Base-by-base conservation (phyloP, 2,888 invertebrate genomes). In the Oscheius sp. region DNA sequence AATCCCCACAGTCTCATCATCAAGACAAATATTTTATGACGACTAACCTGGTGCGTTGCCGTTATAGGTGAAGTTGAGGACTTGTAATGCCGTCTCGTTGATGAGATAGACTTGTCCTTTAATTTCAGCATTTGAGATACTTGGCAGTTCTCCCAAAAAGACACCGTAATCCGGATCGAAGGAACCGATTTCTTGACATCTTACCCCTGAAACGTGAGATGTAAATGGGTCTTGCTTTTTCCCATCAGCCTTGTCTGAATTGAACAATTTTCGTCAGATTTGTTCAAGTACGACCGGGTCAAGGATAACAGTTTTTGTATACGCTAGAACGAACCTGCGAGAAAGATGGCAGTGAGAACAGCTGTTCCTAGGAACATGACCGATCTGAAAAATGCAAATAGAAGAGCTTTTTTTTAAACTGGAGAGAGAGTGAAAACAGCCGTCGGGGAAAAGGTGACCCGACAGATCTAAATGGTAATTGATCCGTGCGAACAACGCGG, bases 11-110 rank as follows among this genome's bases (percentile, higher is more conserved):
- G 20, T 12, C 12, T 12, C 12, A 4, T 27, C 3, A 48, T n/a
- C 8, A 6, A 48, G 3, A 3, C 3, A 48, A 48, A 5, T 6
- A 27, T 5, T 12, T 20, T 48, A 25, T 2, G n/a, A 10, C 5
- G n/a, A 52, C 70, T 55, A 29, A 84, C 84, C 84, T 23, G 76
- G 76, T 23, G 75, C 80, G n/a, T 73, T 70, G 17, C 84, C 84
- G 42, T 76, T 79, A 71, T 82, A 87, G n/a, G 82, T 81, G 73
- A 87, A 86, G 64, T 84, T 82, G 69, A 84, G 76, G 48, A 87
- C 72, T 73, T 86, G 85, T 12, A 87, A 58, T 25, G 84, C 78
- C 10, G 83, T 83, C 15, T 83, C 79, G 67, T 87, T 86, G 37
- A 87, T 80, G 15, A 83, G 73, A 71, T 81, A 87, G 15, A 84